Percentiles rank a stretch among this genome's conserved stretches.
phyloP scores from a whole-genome alignment of 37 sponge, comb jelly and placozoan genomes.

The Hexactinellida sp. region DNA sequence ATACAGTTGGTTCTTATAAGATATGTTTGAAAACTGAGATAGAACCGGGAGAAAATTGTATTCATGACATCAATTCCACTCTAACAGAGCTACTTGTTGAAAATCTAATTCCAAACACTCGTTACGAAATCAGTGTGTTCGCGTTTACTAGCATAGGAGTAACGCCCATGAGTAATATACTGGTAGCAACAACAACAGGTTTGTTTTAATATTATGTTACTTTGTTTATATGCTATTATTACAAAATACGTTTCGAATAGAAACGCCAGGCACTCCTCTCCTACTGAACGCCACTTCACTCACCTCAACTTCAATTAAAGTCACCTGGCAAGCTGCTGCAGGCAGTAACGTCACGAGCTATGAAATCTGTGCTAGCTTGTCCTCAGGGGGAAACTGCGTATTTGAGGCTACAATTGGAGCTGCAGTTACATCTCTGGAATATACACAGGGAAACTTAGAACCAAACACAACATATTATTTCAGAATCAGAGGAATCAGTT shows the following conservation, averaged over 20 bases:
- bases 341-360: not conserved
- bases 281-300: not conserved
- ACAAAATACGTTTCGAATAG: too few relatives aligned
- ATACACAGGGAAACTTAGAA: not conserved
- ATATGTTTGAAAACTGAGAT: not conserved
- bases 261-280: not conserved
- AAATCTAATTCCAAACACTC: not conserved
- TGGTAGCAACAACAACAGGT: not conserved
- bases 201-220: not conserved
- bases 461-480: not conserved
- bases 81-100: not conserved
- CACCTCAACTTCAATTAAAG: not conserved
- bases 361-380: not conserved
- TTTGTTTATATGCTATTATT: too few relatives aligned
- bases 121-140: not conserved
- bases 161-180: not conserved
- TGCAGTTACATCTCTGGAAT: not conserved
- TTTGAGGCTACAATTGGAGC: not conserved
- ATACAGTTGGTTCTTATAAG: not conserved
- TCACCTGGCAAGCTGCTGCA: not conserved
- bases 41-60: not conserved
- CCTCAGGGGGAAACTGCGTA: not conserved
- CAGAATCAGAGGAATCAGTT: not conserved
- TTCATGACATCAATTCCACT: not conserved
- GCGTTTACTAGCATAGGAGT: not conserved